Conservation (phyloP, 2,797 vertebrate species). For the Mus minutoides region DNA sequence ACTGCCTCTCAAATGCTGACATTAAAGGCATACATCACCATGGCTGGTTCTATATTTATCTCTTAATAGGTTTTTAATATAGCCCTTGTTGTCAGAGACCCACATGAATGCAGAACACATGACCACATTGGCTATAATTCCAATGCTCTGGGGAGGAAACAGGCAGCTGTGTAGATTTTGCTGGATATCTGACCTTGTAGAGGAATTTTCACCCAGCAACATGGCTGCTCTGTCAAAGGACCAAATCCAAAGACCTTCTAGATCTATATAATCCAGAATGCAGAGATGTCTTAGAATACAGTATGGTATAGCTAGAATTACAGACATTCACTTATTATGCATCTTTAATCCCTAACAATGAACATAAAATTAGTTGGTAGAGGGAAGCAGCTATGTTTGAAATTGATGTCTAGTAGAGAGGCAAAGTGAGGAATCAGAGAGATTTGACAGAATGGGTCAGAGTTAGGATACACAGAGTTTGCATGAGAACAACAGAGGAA, state of each 20-base stretch:
- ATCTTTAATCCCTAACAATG: not conserved
- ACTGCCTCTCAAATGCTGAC: not conserved
- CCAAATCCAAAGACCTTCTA: not conserved
- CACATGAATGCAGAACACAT: not conserved
- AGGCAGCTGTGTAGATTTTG: not conserved
- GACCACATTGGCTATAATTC: not conserved
- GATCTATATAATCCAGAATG: not conserved
- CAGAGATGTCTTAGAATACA: not conserved
- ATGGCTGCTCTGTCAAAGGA: not conserved
- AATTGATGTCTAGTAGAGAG: not conserved
- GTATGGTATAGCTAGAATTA: not conserved
- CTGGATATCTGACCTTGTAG: not conserved
- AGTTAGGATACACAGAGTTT: not conserved
- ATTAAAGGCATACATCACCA: not conserved
- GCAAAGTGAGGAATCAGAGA: not conserved
- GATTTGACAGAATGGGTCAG: not conserved
- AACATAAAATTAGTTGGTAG: not conserved
- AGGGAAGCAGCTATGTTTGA: not conserved
- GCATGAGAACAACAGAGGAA: not conserved
- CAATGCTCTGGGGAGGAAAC: not conserved
- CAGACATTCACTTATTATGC: not conserved
- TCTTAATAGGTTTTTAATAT: not conserved
- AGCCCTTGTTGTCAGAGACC: not conserved
- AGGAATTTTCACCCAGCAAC: not conserved
- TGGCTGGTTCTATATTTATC: not conserved